These are phyloP conservation scores for Oenanthe oenanthe DNA, from an alignment of 2,113 vertebrate species.

Conservation along the genomic window DNA sequence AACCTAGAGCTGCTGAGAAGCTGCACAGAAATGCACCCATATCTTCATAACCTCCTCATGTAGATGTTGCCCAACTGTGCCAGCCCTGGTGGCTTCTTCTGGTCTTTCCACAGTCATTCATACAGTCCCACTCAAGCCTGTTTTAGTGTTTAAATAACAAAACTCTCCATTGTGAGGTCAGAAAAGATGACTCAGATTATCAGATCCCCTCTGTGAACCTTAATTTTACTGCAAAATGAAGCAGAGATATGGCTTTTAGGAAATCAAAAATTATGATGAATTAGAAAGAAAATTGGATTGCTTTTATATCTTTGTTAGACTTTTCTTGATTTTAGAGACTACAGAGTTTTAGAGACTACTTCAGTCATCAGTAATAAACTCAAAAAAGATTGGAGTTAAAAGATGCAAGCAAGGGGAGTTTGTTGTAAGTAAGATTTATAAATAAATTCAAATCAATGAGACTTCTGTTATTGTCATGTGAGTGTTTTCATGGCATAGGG, in stretches of 20 bases:
- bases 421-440: not conserved
- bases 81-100: not conserved
- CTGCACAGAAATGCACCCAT: not conserved
- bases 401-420: not conserved
- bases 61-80: accelerated
- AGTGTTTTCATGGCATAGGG: not conserved
- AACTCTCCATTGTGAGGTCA: not conserved
- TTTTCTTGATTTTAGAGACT: not conserved
- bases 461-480: not conserved
- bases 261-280: not conserved
- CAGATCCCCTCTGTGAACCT: not conserved
- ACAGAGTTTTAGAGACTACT: not conserved
- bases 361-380: not conserved
- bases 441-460: not conserved
- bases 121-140: not conserved
- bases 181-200: not conserved
- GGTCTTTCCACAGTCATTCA: not conserved
- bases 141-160: not conserved
- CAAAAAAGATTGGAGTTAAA: not conserved
- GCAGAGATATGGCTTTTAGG: not conserved
- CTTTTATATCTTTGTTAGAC: not conserved
- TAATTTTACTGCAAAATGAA: not conserved
- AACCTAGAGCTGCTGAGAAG: not conserved
- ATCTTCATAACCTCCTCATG: not conserved
- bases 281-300: not conserved